Conservation (phyloP, 1,140 invertebrate species). For the Tetragnatha versicolor region DNA sequence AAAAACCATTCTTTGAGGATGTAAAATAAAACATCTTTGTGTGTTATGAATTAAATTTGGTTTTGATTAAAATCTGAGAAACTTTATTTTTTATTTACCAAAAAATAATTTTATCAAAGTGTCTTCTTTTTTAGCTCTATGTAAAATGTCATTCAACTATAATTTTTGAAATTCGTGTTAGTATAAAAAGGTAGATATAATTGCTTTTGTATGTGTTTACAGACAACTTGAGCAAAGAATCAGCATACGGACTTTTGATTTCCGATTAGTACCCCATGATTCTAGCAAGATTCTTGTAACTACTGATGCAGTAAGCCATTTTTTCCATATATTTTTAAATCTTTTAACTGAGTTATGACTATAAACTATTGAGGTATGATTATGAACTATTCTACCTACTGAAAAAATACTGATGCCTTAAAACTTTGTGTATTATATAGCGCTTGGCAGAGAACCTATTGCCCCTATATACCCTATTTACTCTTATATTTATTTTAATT, state of each 20-base stretch:
- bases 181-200: too few relatives aligned
- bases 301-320: constrained; percentile 64
- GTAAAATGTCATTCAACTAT: background rate
- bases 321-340: background rate
- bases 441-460: background rate
- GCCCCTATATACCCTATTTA: background rate
- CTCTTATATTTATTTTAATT: background rate
- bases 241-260: constrained; percentile 63
- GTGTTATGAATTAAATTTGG: too few relatives aligned
- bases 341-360: background rate
- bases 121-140: background rate
- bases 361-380: background rate
- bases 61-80: too few relatives aligned
- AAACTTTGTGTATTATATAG: background rate
- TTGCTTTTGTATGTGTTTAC: constrained; percentile 12
- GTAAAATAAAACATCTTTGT: too few relatives aligned
- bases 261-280: constrained; percentile 67
- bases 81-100: too few relatives aligned
- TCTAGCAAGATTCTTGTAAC: constrained; percentile 69
- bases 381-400: background rate
- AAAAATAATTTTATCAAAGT: too few relatives aligned
- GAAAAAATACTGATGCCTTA: background rate
- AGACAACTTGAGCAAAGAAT: constrained; percentile 55
- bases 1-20: too few relatives aligned
- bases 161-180: background rate